Conservation (phyloP, 1,140 invertebrate genomes). For the Oppia nitens region DNA sequence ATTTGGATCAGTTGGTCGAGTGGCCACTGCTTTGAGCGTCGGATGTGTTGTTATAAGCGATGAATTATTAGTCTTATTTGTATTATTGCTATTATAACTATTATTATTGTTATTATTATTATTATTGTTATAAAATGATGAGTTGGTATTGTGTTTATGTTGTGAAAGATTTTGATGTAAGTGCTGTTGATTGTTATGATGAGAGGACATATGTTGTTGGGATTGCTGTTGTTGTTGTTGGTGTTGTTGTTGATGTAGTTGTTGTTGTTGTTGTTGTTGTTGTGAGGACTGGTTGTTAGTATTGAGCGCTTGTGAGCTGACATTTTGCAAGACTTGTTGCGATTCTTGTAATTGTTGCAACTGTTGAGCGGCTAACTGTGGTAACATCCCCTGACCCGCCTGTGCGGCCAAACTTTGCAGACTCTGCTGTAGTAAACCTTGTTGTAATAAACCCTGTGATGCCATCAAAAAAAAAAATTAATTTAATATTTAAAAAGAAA, state of each 20-base stretch:
- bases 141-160: neutral
- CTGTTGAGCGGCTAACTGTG: slow-evolving; percentile 53
- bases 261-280: slow-evolving; percentile 25
- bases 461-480: neutral
- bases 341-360: slow-evolving; percentile 59
- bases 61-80: slow-evolving; percentile 5
- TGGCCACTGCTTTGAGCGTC: neutral
- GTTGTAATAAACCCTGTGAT: slow-evolving; percentile 24
- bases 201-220: neutral
- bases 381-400: slow-evolving; percentile 32
- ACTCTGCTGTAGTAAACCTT: slow-evolving; percentile 25
- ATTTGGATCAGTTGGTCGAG: slow-evolving; percentile 5
- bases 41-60: neutral
- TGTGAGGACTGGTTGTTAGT: slow-evolving; percentile 27
- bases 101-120: neutral
- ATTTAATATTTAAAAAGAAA: neutral
- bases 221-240: slow-evolving; percentile 25
- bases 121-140: neutral
- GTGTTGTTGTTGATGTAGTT: slow-evolving; percentile 7
- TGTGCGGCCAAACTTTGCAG: slow-evolving; percentile 24
- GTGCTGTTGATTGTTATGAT: neutral
- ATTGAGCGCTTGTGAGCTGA: slow-evolving; percentile 22
- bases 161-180: neutral
- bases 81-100: neutral
- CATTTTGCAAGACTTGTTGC: slow-evolving; percentile 33